Conservation (phyloP, 2,113 vertebrate genomes). For the Calypte anna region DNA sequence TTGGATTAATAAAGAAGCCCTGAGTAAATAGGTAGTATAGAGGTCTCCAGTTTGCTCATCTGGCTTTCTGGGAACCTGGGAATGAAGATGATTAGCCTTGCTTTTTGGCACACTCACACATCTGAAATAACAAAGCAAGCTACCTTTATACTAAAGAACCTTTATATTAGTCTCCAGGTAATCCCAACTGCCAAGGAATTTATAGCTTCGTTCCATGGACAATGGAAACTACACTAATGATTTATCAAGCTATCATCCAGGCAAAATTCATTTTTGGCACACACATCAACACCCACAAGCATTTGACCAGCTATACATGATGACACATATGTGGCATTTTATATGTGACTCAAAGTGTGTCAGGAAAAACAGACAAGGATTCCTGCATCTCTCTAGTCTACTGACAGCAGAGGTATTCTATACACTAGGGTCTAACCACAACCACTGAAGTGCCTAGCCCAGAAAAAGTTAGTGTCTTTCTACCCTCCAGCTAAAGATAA, state of each 20-base stretch:
- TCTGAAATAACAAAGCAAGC: constrained; percentile 26
- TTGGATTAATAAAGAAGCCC: background rate
- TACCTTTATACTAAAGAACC: constrained; percentile 24
- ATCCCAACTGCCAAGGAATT: constrained; percentile 57
- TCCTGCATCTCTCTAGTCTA: background rate
- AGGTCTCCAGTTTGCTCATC: constrained; percentile 4
- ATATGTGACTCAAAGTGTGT: background rate
- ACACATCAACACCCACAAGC: background rate
- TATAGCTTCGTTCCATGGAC: background rate
- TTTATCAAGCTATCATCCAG: constrained; percentile 27
- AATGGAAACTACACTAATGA: constrained; percentile 30
- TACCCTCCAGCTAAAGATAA: background rate
- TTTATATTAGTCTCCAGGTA: constrained; percentile 52
- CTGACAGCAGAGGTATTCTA: background rate
- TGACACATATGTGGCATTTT: background rate
- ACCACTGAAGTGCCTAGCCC: background rate
- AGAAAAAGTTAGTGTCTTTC: background rate
- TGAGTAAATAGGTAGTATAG: background rate
- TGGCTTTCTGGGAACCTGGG: background rate
- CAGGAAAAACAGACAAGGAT: background rate
- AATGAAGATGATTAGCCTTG: background rate
- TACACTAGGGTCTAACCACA: background rate
- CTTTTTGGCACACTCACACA: background rate
- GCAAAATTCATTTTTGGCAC: constrained; percentile 6
- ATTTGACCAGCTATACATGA: background rate